Conservation (phyloP, 2,888 invertebrate species). For the Nemotelus nigrinus region DNA sequence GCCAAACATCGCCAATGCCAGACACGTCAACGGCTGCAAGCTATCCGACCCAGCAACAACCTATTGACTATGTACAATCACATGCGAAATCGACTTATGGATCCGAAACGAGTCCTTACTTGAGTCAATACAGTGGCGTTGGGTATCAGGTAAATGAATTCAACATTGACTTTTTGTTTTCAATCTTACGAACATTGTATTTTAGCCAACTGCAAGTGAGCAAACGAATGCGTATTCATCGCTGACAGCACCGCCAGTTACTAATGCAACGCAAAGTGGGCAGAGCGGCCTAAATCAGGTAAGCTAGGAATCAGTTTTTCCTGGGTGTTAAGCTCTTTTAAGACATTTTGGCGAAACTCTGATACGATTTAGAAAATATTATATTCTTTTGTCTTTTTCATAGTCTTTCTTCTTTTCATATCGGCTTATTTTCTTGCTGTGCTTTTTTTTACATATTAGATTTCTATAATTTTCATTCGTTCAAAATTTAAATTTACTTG, state of each 20-base stretch:
- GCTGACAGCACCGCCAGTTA: too few relatives aligned
- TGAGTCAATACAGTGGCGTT: not conserved
- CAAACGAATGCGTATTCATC: not conserved
- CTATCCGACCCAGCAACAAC: not conserved
- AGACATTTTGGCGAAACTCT: too few relatives aligned
- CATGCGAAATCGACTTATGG: not conserved
- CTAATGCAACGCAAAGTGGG: too few relatives aligned
- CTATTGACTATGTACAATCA: conserved; percentile 16
- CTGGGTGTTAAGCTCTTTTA: too few relatives aligned
- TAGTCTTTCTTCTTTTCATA: too few relatives aligned
- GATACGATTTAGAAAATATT: too few relatives aligned
- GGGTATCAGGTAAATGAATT: conserved; percentile 2
- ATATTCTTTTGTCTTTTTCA: too few relatives aligned
- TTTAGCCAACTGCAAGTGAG: not conserved
- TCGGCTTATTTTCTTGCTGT: too few relatives aligned
- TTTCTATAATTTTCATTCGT: too few relatives aligned
- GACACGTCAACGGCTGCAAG: not conserved
- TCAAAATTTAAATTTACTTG: too few relatives aligned
- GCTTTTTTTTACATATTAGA: too few relatives aligned
- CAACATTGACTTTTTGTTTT: not conserved
- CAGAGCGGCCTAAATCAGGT: not conserved
- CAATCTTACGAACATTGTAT: not conserved
- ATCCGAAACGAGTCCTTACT: not conserved
- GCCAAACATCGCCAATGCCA: not conserved
- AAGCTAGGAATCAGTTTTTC: not conserved